These are phyloP conservation scores for Ennomos erosarius DNA, from an alignment of 2,888 invertebrate genomes.

Conservation along the genomic window DNA sequence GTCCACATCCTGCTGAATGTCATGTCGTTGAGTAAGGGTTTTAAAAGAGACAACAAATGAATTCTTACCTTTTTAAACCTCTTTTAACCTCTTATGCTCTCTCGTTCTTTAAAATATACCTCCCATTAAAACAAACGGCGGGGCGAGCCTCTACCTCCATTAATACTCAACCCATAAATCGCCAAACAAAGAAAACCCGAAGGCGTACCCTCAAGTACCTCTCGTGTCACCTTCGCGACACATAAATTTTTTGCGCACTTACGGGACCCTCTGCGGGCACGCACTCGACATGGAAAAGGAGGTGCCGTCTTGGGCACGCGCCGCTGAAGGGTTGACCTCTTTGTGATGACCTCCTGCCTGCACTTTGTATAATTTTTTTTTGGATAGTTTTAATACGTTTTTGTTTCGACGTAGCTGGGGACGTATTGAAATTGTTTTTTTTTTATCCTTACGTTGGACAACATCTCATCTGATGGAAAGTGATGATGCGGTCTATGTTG, in stretches of 20 bases:
- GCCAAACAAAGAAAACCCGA: constrained; percentile 26
- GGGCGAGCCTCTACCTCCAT: constrained; percentile 31
- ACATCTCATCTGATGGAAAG: no score
- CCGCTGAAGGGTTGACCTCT: constrained; percentile 75
- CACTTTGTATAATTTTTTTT: not conserved
- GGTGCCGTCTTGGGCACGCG: constrained; percentile 70
- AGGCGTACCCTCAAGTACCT: constrained; percentile 37
- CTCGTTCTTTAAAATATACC: not conserved
- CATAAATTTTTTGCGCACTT: constrained; percentile 79
- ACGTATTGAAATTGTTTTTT: no score
- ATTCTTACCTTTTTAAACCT: not conserved
- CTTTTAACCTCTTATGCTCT: constrained; percentile 12
- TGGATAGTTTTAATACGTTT: no score
- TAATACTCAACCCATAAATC: constrained; percentile 40
- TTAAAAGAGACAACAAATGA: no score
- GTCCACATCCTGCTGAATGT: no score
- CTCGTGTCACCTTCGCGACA: constrained; percentile 60
- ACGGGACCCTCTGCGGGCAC: constrained; percentile 50
- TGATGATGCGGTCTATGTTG: no score
- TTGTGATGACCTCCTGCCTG: constrained; percentile 28
- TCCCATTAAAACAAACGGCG: constrained; percentile 27
- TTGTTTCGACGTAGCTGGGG: no score
- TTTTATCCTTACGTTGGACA: no score
- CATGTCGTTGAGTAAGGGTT: no score
- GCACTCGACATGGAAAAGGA: constrained; percentile 77